Base-by-base conservation (phyloP, 2,888 invertebrate species). In the Pelosia muscerda region DNA sequence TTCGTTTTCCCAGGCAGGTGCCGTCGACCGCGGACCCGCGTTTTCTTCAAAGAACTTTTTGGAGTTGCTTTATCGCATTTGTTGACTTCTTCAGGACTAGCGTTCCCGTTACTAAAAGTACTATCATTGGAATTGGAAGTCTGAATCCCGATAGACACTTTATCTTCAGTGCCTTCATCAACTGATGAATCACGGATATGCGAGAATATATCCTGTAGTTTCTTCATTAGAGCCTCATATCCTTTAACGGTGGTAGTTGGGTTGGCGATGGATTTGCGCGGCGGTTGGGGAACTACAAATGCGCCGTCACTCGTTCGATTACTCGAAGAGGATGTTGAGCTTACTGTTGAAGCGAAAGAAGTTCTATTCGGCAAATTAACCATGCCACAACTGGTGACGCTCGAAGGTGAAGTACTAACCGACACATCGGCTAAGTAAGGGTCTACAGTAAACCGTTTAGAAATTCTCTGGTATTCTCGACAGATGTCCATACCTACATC, bases 41-140 rank as follows among this genome's bases (percentile, higher is more conserved):
- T 89, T 73, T 94, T 94, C 74, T 95, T 95, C 38, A 95, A 86
- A 0, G 95, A 95, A 71, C 95, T 95, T 81, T 95, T 96, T 1
- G 96, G 96, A 0, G 96, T 96, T 0, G 85, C 84, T 26, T 91
- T 89, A 67, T 95, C 94, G 61, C 91, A 89, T 79, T 92, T 90
- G 10, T 84, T 88, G 0, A 92, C 88, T 84, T 92, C 92, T 42
- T 93, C 93, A 0, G 93, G 93, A 81, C 94, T 94, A 2, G 93
- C 92, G 69, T 90, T 93, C 0, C 95, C 95, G 38, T 95, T 95
- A 66, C 92, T 94, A 15, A 90, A 64, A 1, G 81, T 71, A 13
- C 86, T 84, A 11, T 92, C 92, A 56, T 76, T 88, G 3, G 89
- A 88, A 1, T 89, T 78, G 0, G 90, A 90, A 0, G 92, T 90